These are phyloP conservation scores for Halictus ligatus DNA, from an alignment of 2,888 invertebrate species.

Conservation along the genomic window DNA sequence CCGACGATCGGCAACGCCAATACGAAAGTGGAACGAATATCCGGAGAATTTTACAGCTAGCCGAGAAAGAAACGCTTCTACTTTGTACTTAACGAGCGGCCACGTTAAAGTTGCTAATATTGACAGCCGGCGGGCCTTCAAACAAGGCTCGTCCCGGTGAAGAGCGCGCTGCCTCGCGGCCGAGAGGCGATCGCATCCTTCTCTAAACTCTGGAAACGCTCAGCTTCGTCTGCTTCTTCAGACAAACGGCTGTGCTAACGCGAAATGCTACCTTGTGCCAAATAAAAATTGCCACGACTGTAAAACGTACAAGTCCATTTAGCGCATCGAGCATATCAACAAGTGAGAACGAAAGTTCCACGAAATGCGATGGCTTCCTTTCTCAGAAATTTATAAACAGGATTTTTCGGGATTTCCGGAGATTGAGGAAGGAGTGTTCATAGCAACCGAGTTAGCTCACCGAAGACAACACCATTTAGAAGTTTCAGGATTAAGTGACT, in stretches of 20 bases:
- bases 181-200: neutral
- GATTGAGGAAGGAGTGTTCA: too few relatives aligned
- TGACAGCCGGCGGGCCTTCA: neutral
- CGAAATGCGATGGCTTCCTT: too few relatives aligned
- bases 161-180: neutral
- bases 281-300: neutral
- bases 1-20: too few relatives aligned
- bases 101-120: neutral
- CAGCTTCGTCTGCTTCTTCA: neutral
- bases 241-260: neutral
- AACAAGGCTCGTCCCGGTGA: neutral
- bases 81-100: neutral
- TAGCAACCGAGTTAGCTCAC: too few relatives aligned
- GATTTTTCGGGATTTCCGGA: too few relatives aligned
- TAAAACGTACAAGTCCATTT: neutral
- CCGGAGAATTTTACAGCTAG: neutral
- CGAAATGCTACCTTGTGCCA: neutral
- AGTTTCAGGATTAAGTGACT: too few relatives aligned
- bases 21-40: neutral
- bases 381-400: too few relatives aligned
- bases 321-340: neutral
- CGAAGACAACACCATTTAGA: too few relatives aligned
- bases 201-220: neutral
- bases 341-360: neutral
- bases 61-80: neutral